A percentile compares a stretch with the other conserved stretches of the same genome.
Conservation (phyloP, 2,888 invertebrate genomes). For the Pollenia angustigena region DNA sequence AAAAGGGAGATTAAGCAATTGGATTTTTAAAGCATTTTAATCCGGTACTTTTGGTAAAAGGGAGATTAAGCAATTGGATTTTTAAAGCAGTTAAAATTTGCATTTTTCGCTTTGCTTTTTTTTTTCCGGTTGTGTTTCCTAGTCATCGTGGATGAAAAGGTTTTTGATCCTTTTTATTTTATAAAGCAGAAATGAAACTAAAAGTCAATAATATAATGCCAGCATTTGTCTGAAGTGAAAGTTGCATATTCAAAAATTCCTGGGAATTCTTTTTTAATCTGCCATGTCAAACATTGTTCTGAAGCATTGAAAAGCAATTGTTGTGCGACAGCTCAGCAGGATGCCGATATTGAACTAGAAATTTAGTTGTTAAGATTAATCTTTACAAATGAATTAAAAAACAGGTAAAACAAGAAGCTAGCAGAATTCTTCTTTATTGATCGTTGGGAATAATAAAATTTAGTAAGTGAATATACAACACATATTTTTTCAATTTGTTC, state of each 20-base stretch:
- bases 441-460: too few relatives aligned
- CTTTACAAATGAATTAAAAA: background rate
- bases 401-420: background rate
- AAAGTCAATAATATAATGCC: background rate
- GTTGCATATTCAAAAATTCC: slow-evolving; percentile 36
- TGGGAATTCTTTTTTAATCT: slow-evolving; percentile 26
- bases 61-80: slow-evolving; percentile 9
- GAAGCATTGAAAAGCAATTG: background rate
- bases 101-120: background rate
- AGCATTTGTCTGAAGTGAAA: slow-evolving; percentile 35
- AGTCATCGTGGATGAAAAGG: slow-evolving; percentile 17
- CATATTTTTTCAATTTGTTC: too few relatives aligned
- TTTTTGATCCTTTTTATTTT: background rate
- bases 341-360: background rate
- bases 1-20: slow-evolving; percentile 19
- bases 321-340: slow-evolving; percentile 13
- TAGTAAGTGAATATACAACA: too few relatives aligned
- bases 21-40: slow-evolving; percentile 7
- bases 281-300: background rate
- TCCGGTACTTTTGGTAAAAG: background rate
- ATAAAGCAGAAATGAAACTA: background rate
- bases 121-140: background rate
- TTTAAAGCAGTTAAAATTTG: background rate
- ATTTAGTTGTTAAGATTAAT: background rate
- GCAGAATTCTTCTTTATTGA: too few relatives aligned